Percentiles rank a stretch among this genome's conserved stretches.
phyloP scores from a whole-genome alignment of 2,113 vertebrate genomes.

The Mastomys natalensis region DNA sequence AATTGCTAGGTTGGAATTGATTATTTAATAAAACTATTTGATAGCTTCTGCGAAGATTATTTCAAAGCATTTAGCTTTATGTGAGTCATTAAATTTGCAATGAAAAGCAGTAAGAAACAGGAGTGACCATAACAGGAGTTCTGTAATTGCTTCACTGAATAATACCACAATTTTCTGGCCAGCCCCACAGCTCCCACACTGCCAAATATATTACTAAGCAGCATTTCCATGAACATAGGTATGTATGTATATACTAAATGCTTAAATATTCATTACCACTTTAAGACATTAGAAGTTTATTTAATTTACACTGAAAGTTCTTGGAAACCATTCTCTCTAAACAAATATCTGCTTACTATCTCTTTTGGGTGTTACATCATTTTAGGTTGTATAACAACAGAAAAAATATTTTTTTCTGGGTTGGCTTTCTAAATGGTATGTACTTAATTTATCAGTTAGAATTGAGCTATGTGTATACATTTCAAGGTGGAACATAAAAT shows the following conservation, averaged over 20 bases:
- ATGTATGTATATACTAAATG: background rate
- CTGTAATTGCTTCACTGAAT: background rate
- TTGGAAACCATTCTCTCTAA: background rate
- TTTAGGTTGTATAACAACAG: background rate
- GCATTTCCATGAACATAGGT: background rate
- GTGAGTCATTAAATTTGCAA: conserved; percentile 35
- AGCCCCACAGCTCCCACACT: background rate
- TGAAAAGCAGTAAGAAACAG: conserved; percentile 10
- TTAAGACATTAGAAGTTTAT: background rate
- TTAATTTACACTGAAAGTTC: background rate
- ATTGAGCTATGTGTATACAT: background rate
- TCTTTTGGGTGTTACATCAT: background rate
- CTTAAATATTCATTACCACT: background rate
- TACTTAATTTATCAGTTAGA: background rate
- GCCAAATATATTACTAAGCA: background rate
- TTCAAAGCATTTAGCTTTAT: conserved; percentile 66
- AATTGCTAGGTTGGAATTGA: conserved; percentile 41
- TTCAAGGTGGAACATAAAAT: background rate
- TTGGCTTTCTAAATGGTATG: background rate
- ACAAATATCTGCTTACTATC: conserved; percentile 3
- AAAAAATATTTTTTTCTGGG: background rate
- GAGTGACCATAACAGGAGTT: background rate
- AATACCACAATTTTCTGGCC: background rate
- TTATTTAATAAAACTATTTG: conserved; percentile 63
- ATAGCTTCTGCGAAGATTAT: conserved; percentile 59